A percentile compares a stretch with the other conserved stretches of the same genome.
phyloP scores from a whole-genome alignment of 2,113 vertebrate species.

The Manacus vitellinus region DNA sequence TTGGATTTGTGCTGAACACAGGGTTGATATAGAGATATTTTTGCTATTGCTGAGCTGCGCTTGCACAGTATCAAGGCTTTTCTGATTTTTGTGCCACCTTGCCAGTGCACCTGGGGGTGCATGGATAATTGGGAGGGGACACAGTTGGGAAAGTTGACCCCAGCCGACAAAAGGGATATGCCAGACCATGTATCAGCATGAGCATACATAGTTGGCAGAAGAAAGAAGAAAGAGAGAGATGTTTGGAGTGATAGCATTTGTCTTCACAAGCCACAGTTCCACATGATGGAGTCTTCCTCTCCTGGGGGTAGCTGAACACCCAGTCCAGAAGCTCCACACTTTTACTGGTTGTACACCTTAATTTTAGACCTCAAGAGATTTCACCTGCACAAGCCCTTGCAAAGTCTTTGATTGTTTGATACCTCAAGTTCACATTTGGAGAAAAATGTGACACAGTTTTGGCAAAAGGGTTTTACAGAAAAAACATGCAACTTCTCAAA shows the following conservation, averaged over 20 bases:
- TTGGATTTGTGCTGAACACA: neutral
- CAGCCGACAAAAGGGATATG: neutral
- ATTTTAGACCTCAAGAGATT: too few relatives aligned
- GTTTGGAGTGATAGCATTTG: neutral
- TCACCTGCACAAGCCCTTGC: too few relatives aligned
- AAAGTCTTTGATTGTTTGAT: too few relatives aligned
- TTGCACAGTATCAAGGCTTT: neutral
- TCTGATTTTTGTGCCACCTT: neutral
- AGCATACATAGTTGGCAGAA: neutral
- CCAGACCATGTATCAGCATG: neutral
- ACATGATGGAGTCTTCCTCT: neutral
- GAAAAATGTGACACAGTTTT: too few relatives aligned
- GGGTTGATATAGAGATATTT: neutral
- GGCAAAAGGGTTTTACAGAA: too few relatives aligned
- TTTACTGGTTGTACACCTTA: too few relatives aligned
- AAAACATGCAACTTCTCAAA: too few relatives aligned
- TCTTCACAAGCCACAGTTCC: neutral
- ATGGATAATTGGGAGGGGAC: neutral
- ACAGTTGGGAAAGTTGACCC: neutral
- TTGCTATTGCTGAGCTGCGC: neutral
- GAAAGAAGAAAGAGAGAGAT: neutral
- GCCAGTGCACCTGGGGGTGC: neutral
- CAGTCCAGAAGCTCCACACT: too few relatives aligned
- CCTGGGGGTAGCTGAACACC: neutral
- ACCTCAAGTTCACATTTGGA: too few relatives aligned